Base-by-base conservation (phyloP, 2,113 vertebrate species). In the Neotoma lepida region DNA sequence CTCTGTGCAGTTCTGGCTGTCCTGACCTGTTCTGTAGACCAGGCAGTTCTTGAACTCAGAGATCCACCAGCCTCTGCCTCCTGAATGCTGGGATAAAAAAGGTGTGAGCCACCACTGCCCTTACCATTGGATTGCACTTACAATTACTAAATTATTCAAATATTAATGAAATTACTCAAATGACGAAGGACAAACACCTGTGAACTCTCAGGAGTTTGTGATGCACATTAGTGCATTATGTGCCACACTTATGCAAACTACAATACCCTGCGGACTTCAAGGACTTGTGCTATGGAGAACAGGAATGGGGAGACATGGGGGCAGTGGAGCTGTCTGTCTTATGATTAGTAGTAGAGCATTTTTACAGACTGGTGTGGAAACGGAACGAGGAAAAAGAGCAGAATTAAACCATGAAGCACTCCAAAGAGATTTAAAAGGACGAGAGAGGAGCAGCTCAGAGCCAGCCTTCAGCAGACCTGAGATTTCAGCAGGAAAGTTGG, bases 111-210 rank as follows among this genome's bases (percentile, higher is more conserved):
- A 61, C 58, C 6, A 61, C 58, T 26, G 24, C 58, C 22, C 58
- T 61, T 61, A 61, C 30, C 76, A 84, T 20, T 86, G 77, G 74
- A 90, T 70, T n/a, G 68, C 17, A 39, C 13, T 70, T 39, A n/a
- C 7, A 70, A 70, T 70, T 39, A 70, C 68, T 20, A 70, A 39
- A 20, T n/a, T n/a, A 70, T 70, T 70, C 66, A 70, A 70, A 70
- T n/a, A 70, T 66, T 33, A 66, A 66, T 68, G 35, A 68, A 30
- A 33, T 68, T 68, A 68, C 91, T 93, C 33, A 96, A 94, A 90
- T 64, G 77, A 28, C 41, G 71, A 66, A 68, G 41, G n/a, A 46
- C 41, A 76, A 76, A 44, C 12, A 46, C 3, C 3, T 28, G 13
- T 66, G 64, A 87, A 90, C 33, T 80, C 71, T 85, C 51, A 54